Conservation (phyloP, 2,888 invertebrate species). For the Galerucella pusilla region DNA sequence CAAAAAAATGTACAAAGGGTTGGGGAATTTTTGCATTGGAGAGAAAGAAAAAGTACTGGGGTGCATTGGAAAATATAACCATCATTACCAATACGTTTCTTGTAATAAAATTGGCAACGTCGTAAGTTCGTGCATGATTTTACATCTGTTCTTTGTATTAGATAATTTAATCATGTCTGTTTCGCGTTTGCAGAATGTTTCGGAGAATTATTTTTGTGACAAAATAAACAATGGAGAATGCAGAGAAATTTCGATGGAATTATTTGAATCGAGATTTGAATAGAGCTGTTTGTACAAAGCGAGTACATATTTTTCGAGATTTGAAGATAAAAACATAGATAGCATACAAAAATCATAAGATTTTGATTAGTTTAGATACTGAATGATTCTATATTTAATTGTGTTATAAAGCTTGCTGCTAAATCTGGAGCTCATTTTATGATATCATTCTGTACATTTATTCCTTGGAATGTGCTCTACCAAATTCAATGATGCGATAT, state of each 20-base stretch:
- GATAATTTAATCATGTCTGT: conserved; percentile 15
- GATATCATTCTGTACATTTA: too few species aligned
- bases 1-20: not conserved
- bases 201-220: conserved; percentile 11
- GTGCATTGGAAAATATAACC: too few species aligned
- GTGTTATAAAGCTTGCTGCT: too few species aligned
- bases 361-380: not conserved
- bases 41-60: too few species aligned
- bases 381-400: too few species aligned
- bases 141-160: conserved; percentile 18
- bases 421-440: too few species aligned
- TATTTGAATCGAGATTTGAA: not conserved
- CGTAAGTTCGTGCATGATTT: conserved; percentile 2
- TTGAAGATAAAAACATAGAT: not conserved
- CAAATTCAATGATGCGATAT: too few species aligned
- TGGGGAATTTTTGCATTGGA: too few species aligned
- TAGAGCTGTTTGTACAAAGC: not conserved
- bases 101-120: conserved; percentile 11
- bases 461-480: too few species aligned
- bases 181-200: conserved; percentile 16
- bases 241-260: not conserved
- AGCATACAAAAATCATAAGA: not conserved
- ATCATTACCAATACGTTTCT: not conserved
- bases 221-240: conserved; percentile 13
- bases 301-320: not conserved